Conservation (phyloP, 1,140 invertebrate species). For the Tetranychus urticae region DNA sequence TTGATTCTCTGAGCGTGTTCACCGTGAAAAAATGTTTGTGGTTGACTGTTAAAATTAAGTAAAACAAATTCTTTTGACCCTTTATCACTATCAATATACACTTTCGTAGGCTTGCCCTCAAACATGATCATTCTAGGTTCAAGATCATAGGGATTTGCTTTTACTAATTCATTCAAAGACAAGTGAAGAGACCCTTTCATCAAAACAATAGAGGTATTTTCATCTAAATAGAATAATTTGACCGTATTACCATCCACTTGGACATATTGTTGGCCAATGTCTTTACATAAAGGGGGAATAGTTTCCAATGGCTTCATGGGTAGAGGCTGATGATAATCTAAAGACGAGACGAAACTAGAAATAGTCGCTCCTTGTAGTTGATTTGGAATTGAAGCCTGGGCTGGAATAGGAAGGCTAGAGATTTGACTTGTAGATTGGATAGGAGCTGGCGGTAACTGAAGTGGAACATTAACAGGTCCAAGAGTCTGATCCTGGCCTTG, state of each 20-base stretch:
- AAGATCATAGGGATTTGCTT: not conserved
- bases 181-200: conserved; percentile 1
- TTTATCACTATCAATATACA: conserved; percentile 14
- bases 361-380: not conserved
- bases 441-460: not conserved
- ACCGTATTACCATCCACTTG: conserved; percentile 2
- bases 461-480: not conserved
- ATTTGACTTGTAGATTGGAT: too few relatives aligned
- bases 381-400: too few relatives aligned
- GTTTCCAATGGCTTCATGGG: not conserved
- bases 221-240: conserved; percentile 8
- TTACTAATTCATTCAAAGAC: conserved; percentile 5
- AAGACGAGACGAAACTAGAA: not conserved
- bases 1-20: conserved; percentile 35
- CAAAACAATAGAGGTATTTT: conserved; percentile 3
- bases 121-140: conserved; percentile 64
- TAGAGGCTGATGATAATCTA: not conserved
- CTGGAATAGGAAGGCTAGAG: too few relatives aligned
- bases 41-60: conserved; percentile 10
- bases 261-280: not conserved
- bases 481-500: not conserved
- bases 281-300: not conserved
- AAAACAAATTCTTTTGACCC: conserved; percentile 8
- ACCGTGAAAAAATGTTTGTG: conserved; percentile 11
- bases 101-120: conserved; percentile 19